phyloP scores from a whole-genome alignment of 2,113 vertebrate species.

The Ceyx cyanopectus region DNA sequence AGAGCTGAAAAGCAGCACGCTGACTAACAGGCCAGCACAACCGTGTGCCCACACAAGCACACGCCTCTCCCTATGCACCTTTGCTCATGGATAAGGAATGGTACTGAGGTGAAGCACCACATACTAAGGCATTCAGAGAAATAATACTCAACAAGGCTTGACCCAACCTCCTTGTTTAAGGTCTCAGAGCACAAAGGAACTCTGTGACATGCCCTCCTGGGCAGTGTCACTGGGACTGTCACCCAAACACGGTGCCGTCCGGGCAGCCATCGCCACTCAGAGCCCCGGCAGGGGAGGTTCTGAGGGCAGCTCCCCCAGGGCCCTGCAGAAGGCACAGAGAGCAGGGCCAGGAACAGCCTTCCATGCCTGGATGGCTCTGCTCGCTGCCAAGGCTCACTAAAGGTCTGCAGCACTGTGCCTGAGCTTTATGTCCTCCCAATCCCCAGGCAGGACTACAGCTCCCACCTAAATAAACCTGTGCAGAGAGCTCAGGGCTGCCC shows the following conservation, averaged over 20 bases:
- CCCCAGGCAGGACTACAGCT: neutral
- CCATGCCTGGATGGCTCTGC: neutral
- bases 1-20: neutral
- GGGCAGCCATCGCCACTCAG: neutral
- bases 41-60: fast-evolving
- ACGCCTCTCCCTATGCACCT: fast-evolving
- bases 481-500: neutral
- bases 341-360: neutral
- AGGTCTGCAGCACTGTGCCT: neutral
- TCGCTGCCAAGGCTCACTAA: neutral
- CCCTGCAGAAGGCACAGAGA: neutral
- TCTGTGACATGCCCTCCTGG: neutral
- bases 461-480: neutral
- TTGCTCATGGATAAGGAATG: neutral
- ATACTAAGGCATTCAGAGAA: neutral
- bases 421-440: neutral
- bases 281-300: too few relatives aligned
- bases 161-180: neutral
- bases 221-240: neutral
- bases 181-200: neutral
- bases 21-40: neutral
- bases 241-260: fast-evolving
- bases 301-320: neutral
- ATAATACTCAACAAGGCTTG: neutral
- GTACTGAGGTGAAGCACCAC: neutral